Evolutionary conservation across 1,140 invertebrate species (phyloP).

Genomic region (Drosophila athabasca): DNA sequence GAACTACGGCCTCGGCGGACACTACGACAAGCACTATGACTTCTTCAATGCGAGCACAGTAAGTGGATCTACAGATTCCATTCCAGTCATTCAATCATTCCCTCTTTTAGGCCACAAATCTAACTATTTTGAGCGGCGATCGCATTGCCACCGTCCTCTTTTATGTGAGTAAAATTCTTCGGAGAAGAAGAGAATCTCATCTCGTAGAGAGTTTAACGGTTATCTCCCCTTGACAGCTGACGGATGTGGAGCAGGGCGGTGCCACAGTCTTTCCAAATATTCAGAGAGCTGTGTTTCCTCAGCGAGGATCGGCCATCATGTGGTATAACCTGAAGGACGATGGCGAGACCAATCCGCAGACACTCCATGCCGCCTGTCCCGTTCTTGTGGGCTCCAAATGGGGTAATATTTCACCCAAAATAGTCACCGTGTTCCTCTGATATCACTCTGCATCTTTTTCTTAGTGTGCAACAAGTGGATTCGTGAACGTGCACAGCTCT

Average conservation of each 20-base stretch:
- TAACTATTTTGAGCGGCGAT: slow-evolving; percentile 58
- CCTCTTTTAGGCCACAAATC: slow-evolving; percentile 6
- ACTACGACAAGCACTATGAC: slow-evolving; percentile 89
- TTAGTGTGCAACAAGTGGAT: slow-evolving; percentile 99
- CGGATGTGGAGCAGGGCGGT: slow-evolving; percentile 96
- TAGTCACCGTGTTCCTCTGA: rapidly evolving
- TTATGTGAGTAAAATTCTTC: slow-evolving; percentile 54
- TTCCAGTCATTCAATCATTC: not conserved
- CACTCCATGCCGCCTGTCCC: slow-evolving; percentile 97
- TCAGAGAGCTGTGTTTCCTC: slow-evolving; percentile 92
- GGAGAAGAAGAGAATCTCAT: not conserved
- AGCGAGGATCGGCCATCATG: slow-evolving; percentile 95
- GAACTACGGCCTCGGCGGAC: slow-evolving; percentile 89
- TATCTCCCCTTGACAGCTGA: slow-evolving; percentile 88
- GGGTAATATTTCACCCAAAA: slow-evolving; percentile 86
- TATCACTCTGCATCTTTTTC: not conserved
- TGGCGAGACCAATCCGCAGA: slow-evolving; percentile 95
- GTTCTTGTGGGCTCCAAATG: slow-evolving; percentile 98
- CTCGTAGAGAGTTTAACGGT: not conserved
- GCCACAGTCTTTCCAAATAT: slow-evolving; percentile 96
- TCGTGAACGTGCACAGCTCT: slow-evolving; percentile 90
- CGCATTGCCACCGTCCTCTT: slow-evolving; percentile 77
- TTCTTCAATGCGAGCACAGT: slow-evolving; percentile 84
- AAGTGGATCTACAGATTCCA: slow-evolving; percentile 4
- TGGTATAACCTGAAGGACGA: slow-evolving; percentile 97